Evolutionary conservation across 2,888 invertebrate species (phyloP).

Genomic region (Volucella bombylans): DNA sequence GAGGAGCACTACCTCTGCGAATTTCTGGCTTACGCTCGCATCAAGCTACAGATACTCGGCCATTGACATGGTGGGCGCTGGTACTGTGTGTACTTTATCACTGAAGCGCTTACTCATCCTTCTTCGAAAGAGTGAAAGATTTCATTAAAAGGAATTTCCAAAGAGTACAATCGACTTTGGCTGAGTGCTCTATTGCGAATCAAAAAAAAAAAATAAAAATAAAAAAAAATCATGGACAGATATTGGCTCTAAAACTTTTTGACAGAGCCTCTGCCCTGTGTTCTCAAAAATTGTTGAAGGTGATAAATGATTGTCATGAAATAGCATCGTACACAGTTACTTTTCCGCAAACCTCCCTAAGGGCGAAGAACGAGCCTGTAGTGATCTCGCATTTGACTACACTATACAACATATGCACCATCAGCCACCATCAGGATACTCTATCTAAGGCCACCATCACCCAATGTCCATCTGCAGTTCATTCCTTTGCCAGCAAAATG

Average conservation of each 20-base stretch:
- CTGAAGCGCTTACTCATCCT: no score
- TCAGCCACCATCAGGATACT: slow-evolving; percentile 8
- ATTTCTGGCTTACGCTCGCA: no score
- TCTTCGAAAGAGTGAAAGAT: no score
- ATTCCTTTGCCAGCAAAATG: slow-evolving; percentile 45
- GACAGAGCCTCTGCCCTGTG: not conserved
- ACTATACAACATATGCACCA: slow-evolving; percentile 1
- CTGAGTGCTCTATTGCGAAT: no score
- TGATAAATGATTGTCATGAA: slow-evolving; percentile 43
- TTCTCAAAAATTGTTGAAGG: slow-evolving; percentile 39
- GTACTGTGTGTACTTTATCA: no score
- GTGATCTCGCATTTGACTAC: slow-evolving; percentile 26
- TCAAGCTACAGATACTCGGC: no score
- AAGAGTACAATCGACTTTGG: no score
- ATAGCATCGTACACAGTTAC: not conserved
- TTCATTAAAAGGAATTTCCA: no score
- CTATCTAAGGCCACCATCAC: not conserved
- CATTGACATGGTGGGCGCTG: no score
- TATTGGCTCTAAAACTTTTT: not conserved
- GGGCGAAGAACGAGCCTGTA: slow-evolving; percentile 1
- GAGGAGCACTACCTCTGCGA: no score
- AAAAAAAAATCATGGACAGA: not conserved
- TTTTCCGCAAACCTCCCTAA: not conserved
- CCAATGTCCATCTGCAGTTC: not conserved
- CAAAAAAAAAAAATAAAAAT: no score